Percentiles rank a stretch among this genome's conserved stretches.
These are phyloP conservation scores for Myiotriccus ornatus DNA, from an alignment of 2,797 vertebrate species.

Conservation along the genomic window DNA sequence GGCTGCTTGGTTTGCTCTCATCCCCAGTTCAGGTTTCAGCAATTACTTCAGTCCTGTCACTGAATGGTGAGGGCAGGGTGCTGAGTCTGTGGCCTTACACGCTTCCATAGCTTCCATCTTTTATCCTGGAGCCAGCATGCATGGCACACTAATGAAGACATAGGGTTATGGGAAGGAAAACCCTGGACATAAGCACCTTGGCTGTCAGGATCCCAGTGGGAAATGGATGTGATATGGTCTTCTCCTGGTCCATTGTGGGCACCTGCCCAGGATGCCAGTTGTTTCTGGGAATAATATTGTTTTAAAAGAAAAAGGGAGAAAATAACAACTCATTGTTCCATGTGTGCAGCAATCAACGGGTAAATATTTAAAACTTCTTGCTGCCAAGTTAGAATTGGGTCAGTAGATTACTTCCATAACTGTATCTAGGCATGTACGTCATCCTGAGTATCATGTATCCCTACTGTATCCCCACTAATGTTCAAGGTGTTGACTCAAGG, in stretches of 20 bases:
- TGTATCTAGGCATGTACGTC: not conserved
- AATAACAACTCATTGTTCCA: not conserved
- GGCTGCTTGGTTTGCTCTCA: not conserved
- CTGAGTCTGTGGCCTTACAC: not conserved
- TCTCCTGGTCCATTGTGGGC: not conserved
- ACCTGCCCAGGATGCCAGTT: not conserved
- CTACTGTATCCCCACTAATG: not conserved
- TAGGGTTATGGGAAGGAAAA: not conserved
- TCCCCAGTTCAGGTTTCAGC: not conserved
- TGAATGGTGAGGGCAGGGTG: not conserved
- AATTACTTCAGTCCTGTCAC: not conserved
- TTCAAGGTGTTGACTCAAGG: not conserved
- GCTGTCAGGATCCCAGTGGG: not conserved
- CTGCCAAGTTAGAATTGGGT: not conserved
- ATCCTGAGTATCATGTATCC: not conserved
- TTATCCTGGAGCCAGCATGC: not conserved
- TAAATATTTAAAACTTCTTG: not conserved
- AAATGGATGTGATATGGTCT: not conserved
- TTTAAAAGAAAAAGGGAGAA: not conserved
- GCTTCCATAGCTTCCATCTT: not conserved
- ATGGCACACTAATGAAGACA: not conserved
- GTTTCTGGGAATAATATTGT: not conserved
- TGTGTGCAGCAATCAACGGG: not conserved
- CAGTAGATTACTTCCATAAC: not conserved
- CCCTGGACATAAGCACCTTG: not conserved